Base-by-base conservation (phyloP, 1,140 invertebrate species). In the Drosophila kohkoa region DNA sequence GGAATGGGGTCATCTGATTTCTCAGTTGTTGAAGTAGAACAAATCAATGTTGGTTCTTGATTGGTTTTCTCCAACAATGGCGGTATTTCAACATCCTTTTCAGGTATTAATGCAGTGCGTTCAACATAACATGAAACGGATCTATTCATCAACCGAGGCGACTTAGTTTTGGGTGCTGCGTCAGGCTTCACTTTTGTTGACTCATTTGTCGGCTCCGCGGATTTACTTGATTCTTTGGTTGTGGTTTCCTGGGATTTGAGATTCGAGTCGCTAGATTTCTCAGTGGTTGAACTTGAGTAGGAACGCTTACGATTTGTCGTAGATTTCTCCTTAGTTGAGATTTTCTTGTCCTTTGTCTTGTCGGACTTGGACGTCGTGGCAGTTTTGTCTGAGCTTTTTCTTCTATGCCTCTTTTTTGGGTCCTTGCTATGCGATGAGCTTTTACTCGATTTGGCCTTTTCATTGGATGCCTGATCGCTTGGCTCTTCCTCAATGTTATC, bases 41-140 rank as follows among this genome's bases (percentile, higher is more conserved):
- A 25, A 43, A 92, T 86, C 5, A 92, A 13, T 1, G 6, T 30
- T n/a, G 82, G 90, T 20, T 48, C 51, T 5, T 66, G 65, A 1
- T 6, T 13, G 1, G 16, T 6, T 13, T 45, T 46, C 35, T 38
- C 35, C 8, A 48, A 57, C 10, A 43, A 43, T 43, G 3, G 3
- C 11, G 32, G 32, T 3, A n/a, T 41, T n/a, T 41, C 38, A 11
- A 8, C 1, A 6, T 32, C 32, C 5, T 8, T 38, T 8, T 38
- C 35, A 10, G 35, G 8, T 10, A 13, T 43, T 43, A 43, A 4
- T 0, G 4, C 41, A 4, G 3, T 0, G 3, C 7, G 15, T 38
- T 64, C 62, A 25, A 43, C 10, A 11, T 7, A 49, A 49, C 48
- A 54, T 11, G 62, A 65, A 8, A 52, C 51, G 2, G 62, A 64